A percentile compares a stretch with the other conserved stretches of the same genome.
phyloP scores from a whole-genome alignment of 1,140 invertebrate genomes.

The Palaemon carinicauda region DNA sequence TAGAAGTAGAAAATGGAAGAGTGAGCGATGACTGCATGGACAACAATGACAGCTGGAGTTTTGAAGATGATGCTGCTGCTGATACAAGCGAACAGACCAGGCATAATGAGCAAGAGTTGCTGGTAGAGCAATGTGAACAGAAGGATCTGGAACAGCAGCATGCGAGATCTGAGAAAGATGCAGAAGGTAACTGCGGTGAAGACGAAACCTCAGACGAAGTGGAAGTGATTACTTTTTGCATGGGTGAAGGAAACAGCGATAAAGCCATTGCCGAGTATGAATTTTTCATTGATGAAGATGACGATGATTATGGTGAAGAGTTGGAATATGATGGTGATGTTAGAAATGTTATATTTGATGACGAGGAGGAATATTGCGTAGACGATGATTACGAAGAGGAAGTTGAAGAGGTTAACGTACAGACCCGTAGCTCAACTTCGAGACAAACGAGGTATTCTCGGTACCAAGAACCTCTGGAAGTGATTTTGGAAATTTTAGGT shows the following conservation, averaged over 20 bases:
- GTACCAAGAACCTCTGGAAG: conserved; percentile 38
- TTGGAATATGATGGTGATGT: not conserved
- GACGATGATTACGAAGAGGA: conserved; percentile 11
- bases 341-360: not conserved
- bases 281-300: conserved; percentile 22
- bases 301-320: not conserved
- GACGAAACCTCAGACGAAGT: too few relatives aligned
- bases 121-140: not conserved
- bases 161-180: too few relatives aligned
- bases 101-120: not conserved
- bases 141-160: not conserved
- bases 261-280: not conserved
- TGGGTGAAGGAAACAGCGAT: too few relatives aligned
- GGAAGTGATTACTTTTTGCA: too few relatives aligned
- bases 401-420: not conserved
- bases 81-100: too few relatives aligned
- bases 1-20: not conserved
- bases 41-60: not conserved
- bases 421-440: not conserved
- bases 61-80: too few relatives aligned
- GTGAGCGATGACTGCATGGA: not conserved
- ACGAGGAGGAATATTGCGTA: not conserved
- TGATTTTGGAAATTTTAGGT: conserved; percentile 39
- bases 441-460: not conserved
- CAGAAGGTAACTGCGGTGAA: too few relatives aligned